Evolutionary conservation across 1,140 invertebrate genomes (phyloP).

Genomic region (Drosophila nigrodunni): DNA sequence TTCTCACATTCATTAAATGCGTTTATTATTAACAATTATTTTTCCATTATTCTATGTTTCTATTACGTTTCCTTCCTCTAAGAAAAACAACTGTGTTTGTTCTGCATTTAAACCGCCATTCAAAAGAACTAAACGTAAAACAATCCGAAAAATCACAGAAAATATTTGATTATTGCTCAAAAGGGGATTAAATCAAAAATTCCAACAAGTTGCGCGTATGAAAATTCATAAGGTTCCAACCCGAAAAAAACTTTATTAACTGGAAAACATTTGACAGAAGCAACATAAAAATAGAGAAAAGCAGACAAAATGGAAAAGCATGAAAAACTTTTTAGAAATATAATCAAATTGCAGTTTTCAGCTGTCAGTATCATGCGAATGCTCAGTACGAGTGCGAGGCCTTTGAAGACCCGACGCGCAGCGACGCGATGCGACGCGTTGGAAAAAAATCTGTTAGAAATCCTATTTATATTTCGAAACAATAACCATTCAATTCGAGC

Average conservation of each 20-base stretch:
- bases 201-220: constrained; percentile 19
- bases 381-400: background rate
- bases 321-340: constrained; percentile 40
- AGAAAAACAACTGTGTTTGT: no score
- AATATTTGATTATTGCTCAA: background rate
- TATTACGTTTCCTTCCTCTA: no score
- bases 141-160: background rate
- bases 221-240: constrained; percentile 29
- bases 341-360: constrained; percentile 81
- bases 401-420: constrained; percentile 18
- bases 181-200: constrained; percentile 14
- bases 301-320: background rate
- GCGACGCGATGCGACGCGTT: no score
- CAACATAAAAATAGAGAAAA: background rate
- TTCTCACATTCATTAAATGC: background rate
- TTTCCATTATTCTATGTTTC: background rate
- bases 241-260: constrained; percentile 40
- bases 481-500: constrained; percentile 83
- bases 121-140: background rate
- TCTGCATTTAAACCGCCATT: no score
- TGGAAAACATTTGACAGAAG: constrained; percentile 27
- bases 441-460: constrained; percentile 72
- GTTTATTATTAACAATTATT: background rate
- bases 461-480: constrained; percentile 83
- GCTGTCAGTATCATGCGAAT: constrained; percentile 53